These are phyloP conservation scores for Scomber japonicus DNA, from an alignment of 2,113 vertebrate species.

Conservation along the genomic window DNA sequence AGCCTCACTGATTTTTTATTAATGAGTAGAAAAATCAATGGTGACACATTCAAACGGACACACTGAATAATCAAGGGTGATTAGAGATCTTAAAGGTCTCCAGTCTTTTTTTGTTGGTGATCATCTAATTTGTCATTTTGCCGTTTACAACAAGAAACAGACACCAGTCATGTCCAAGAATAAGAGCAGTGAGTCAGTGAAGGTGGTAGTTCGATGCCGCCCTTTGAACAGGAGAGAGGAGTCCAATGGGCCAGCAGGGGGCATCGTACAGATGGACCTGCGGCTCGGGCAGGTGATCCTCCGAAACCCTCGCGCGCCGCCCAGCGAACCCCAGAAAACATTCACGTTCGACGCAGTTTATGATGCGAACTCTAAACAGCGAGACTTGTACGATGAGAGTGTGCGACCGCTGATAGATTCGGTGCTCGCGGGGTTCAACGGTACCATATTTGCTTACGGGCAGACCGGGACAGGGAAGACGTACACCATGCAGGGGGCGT, in stretches of 20 bases:
- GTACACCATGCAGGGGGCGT: slow-evolving; percentile 96
- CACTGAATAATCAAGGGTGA: slow-evolving; percentile 3
- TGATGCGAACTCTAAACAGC: slow-evolving; percentile 91
- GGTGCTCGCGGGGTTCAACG: slow-evolving; percentile 94
- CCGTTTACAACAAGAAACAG: slow-evolving; percentile 15
- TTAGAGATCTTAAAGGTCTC: slow-evolving; percentile 14
- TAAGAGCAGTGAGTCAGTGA: slow-evolving; percentile 92
- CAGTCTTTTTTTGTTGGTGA: not conserved
- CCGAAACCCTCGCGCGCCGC: slow-evolving; percentile 89
- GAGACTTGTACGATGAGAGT: slow-evolving; percentile 95
- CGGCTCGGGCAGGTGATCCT: slow-evolving; percentile 94
- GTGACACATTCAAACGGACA: slow-evolving; percentile 31
- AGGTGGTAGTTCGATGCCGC: slow-evolving; percentile 96
- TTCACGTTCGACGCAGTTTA: slow-evolving; percentile 98
- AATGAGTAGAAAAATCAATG: slow-evolving; percentile 33
- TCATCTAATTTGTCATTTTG: slow-evolving; percentile 1
- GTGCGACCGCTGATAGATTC: slow-evolving; percentile 94
- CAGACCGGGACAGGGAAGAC: slow-evolving; percentile 98
- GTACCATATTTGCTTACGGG: slow-evolving; percentile 95
- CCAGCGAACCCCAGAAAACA: slow-evolving; percentile 91
- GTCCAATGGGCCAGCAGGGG: slow-evolving; percentile 83
- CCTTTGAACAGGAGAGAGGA: slow-evolving; percentile 92
- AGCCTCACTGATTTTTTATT: slow-evolving; percentile 47
- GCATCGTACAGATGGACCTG: slow-evolving; percentile 91
- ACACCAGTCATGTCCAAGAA: slow-evolving; percentile 87